phyloP scores from a whole-genome alignment of 2,888 invertebrate genomes.

The Sarcophaga caerulescens region DNA sequence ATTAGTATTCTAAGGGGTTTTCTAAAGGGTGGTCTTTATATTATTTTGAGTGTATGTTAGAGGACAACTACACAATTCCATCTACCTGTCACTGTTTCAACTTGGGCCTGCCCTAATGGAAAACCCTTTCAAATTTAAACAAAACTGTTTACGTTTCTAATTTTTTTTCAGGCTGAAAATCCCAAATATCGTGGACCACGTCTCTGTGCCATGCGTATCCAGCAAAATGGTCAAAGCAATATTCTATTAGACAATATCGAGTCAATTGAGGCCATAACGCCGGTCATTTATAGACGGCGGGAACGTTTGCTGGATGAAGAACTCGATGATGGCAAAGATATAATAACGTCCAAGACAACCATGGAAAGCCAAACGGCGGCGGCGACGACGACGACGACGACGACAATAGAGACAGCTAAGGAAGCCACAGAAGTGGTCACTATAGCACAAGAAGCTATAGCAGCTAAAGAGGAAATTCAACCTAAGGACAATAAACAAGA shows the following conservation, averaged over 20 bases:
- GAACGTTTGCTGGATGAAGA: constrained; percentile 81
- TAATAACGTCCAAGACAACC: constrained; percentile 78
- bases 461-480: not conserved
- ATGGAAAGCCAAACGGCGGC: constrained; percentile 51
- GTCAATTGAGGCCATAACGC: constrained; percentile 84
- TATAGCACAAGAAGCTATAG: not conserved
- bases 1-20: no score
- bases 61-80: no score
- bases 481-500: not conserved
- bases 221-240: constrained; percentile 90
- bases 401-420: constrained; percentile 36
- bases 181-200: constrained; percentile 84
- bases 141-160: not conserved
- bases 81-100: no score
- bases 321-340: constrained; percentile 80
- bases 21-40: no score
- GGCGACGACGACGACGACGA: not conserved
- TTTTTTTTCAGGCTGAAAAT: constrained; percentile 79
- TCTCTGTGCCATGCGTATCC: constrained; percentile 89
- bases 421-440: constrained; percentile 40
- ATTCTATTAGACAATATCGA: constrained; percentile 90
- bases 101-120: not conserved
- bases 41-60: no score
- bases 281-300: constrained; percentile 87
- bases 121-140: not conserved